Evolutionary conservation across 1,140 invertebrate genomes (phyloP).

Genomic region (Scaptomyza graminum): DNA sequence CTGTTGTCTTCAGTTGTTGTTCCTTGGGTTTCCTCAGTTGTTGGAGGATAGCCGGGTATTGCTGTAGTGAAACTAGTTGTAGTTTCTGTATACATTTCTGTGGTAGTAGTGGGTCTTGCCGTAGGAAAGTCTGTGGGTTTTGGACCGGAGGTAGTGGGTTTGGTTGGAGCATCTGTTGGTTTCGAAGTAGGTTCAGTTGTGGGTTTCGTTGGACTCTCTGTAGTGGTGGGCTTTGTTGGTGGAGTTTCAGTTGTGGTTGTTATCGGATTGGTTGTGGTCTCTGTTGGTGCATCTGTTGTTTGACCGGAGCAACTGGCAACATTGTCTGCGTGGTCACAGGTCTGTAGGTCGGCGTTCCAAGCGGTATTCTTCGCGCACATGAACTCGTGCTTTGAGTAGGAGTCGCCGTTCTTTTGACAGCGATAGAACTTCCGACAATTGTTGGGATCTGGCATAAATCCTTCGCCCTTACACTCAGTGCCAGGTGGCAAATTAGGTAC

Average conservation of each 20-base stretch:
- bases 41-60: conserved; percentile 44
- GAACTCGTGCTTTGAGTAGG: conserved; percentile 81
- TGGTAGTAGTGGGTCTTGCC: conserved; percentile 44
- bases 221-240: conserved; percentile 35
- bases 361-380: conserved; percentile 84
- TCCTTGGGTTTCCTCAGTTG: conserved; percentile 6
- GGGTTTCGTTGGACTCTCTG: conserved; percentile 21
- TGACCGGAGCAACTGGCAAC: conserved; percentile 40
- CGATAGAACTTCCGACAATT: conserved; percentile 86
- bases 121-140: conserved; percentile 33
- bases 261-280: conserved; percentile 23
- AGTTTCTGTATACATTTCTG: conserved; percentile 24
- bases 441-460: conserved; percentile 87
- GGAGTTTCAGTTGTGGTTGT: conserved; percentile 20
- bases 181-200: conserved; percentile 26
- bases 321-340: conserved; percentile 73
- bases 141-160: conserved; percentile 35
- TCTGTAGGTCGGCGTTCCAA: conserved; percentile 83
- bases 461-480: conserved; percentile 85
- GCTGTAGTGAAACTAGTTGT: conserved; percentile 24
- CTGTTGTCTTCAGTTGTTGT: conserved; percentile 47
- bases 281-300: conserved; percentile 49
- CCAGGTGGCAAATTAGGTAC: conserved; percentile 60
- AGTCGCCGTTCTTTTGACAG: conserved; percentile 84
- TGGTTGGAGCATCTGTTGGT: conserved; percentile 33